phyloP scores from a whole-genome alignment of 2,888 invertebrate genomes.

The Autographa gamma region DNA sequence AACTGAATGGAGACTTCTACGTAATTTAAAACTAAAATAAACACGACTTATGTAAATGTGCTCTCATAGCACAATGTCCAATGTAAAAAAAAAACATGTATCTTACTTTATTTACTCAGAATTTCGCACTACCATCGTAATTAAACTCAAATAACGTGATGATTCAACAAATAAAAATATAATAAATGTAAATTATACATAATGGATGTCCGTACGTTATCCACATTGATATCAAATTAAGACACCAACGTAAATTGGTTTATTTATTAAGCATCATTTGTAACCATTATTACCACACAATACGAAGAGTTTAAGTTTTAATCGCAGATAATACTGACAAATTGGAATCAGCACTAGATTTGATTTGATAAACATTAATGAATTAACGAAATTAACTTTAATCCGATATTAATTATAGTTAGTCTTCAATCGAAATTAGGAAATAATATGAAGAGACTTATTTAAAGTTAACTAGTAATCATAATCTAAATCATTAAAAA shows the following conservation, averaged over 20 bases:
- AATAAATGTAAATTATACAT: background rate
- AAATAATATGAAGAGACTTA: no score
- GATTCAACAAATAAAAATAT: background rate
- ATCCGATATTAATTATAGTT: no score
- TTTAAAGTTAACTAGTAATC: background rate
- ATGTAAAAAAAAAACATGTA: background rate
- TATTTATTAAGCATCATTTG: background rate
- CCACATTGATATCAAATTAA: background rate
- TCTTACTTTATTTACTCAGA: background rate
- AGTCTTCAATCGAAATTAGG: no score
- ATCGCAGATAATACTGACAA: constrained; percentile 9
- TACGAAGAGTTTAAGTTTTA: background rate
- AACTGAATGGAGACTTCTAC: no score
- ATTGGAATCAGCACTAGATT: no score
- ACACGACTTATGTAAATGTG: no score
- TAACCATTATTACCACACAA: background rate
- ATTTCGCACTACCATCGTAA: background rate
- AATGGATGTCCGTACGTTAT: background rate
- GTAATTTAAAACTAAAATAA: no score
- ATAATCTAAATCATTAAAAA: no score
- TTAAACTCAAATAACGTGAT: background rate
- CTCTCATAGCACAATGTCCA: background rate
- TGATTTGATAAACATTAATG: no score
- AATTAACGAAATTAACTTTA: no score
- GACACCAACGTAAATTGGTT: background rate